These are phyloP conservation scores for Drosophila orosa DNA, from an alignment of 1,140 invertebrate genomes.

Conservation along the genomic window DNA sequence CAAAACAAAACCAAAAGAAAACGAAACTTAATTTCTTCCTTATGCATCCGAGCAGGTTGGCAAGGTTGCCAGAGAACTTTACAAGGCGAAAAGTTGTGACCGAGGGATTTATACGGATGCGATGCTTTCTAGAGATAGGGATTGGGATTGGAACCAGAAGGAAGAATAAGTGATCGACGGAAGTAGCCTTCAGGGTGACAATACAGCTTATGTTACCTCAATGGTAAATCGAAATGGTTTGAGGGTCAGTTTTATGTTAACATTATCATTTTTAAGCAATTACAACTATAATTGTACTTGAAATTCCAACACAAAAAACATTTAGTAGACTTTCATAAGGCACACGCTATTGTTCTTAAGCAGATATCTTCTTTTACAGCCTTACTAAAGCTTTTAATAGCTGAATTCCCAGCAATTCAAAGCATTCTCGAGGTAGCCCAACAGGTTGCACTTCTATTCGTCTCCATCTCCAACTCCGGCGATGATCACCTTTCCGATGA, in stretches of 20 bases:
- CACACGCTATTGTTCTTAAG: not conserved
- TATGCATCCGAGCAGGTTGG: constrained; percentile 52
- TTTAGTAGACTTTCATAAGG: not conserved
- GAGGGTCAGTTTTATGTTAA: not conserved
- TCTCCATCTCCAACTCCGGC: constrained; percentile 37
- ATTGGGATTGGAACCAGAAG: not conserved
- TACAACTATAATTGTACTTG: not conserved
- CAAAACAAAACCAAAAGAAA: constrained; percentile 4
- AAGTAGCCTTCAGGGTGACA: not conserved
- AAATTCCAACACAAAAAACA: not conserved
- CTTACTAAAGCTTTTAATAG: constrained; percentile 25
- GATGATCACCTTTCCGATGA: constrained; percentile 79
- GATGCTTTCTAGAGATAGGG: constrained; percentile 27
- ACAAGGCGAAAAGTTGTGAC: constrained; percentile 1
- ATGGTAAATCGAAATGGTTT: not conserved
- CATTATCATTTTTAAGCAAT: not conserved
- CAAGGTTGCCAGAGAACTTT: constrained; percentile 45
- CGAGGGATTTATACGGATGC: not conserved
- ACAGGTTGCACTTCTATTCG: constrained; percentile 69
- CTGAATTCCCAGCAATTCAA: constrained; percentile 34
- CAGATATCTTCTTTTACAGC: constrained; percentile 4
- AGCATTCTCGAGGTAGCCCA: constrained; percentile 54
- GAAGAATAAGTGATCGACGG: not conserved
- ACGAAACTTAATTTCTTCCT: constrained; percentile 75
- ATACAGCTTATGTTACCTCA: not conserved